Conservation (phyloP, 2,113 vertebrate genomes). For the Dermatemys mawii region DNA sequence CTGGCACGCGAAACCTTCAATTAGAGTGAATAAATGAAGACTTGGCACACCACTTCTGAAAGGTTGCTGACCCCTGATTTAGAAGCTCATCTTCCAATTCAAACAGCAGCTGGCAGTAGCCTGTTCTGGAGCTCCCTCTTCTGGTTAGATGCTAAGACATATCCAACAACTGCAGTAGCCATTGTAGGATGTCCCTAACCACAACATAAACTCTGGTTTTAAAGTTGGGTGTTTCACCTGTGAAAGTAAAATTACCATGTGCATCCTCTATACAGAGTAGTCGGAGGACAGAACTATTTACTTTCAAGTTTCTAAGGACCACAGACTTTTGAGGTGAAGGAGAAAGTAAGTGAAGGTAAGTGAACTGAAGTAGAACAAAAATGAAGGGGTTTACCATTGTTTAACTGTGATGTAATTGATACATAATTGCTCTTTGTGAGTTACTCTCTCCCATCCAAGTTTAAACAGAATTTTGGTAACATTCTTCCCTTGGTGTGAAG, state of each 20-base stretch:
- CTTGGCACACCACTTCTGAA: no score
- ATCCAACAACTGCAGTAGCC: not conserved
- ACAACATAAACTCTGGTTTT: not conserved
- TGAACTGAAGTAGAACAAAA: not conserved
- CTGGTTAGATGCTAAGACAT: not conserved
- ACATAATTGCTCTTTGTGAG: no score
- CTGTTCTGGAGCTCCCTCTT: slow-evolving; percentile 68
- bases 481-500: not conserved
- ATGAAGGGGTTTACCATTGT: not conserved
- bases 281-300: not conserved
- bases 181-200: not conserved
- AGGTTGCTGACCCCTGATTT: no score
- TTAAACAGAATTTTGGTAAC: not conserved
- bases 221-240: not conserved
- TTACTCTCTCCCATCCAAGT: not conserved
- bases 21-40: no score
- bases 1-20: no score
- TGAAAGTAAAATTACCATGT: not conserved
- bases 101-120: not conserved
- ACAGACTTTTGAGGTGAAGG: not conserved
- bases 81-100: not conserved
- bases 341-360: not conserved
- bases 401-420: no score
- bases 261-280: not conserved
- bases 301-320: not conserved